Evolutionary conservation across 1,140 invertebrate species (phyloP), one percentile per base, ranked within the genome.

Genomic region (Brachionus paranguensis): DNA sequence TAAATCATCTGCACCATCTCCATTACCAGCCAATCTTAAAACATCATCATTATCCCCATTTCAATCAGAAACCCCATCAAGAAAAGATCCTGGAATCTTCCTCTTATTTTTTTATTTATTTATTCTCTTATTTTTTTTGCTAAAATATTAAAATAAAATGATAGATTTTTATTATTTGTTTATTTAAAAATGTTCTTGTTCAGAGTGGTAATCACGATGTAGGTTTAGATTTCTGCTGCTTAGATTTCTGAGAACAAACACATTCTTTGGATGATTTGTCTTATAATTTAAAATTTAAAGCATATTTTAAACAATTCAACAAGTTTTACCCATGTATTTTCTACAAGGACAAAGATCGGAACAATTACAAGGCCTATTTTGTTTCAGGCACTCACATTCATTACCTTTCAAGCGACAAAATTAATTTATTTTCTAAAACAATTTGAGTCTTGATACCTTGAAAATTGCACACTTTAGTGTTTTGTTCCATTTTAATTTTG

Each of bases 311-410:
- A 27, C 14, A 50, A 14, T 24, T 76, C 2, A 10, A 29, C 11
- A 47, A 50, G 7, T 17, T 8, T 17, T 50, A 50, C 45, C 72
- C n/a, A 27, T 76, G 14, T n/a, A 27, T 76, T 76, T 76, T 76
- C 72, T 76, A 17, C 72, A 76, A 6, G 41, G 72, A 50, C 72
- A 76, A 47, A 50, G 43, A 50, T 27, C 43, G 2, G 72, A 50
- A 29, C 72, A 76, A 47, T 76, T 24, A n/a, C 72, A 76, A 50
- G 24, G 43, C 10, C 14, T 47, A n/a, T 76, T 76, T 76, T 76
- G 72, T 29, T 50, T 76, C 29, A 76, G 10, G 14, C 72, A 76
- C 4, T 47, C 20, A 14, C 72, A 76, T 76, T 53, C 17, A 50
- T 47, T 14, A 47, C 45, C 72, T 76, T 47, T 76, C 6, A 37